Conservation (phyloP, 2,797 vertebrate species). For the Telmatherina bonti region DNA sequence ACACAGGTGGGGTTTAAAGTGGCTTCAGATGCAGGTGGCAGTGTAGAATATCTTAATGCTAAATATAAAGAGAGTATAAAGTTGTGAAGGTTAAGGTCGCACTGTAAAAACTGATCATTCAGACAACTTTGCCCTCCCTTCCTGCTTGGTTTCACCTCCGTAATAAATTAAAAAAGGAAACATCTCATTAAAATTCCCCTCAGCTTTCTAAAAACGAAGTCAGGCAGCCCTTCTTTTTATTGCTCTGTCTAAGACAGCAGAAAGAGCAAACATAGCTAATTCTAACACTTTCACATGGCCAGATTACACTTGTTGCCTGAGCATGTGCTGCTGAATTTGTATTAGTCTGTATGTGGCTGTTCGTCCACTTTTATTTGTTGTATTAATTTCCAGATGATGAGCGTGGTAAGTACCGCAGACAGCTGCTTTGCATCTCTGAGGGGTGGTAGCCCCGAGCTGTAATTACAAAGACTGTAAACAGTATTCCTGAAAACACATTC, state of each 20-base stretch:
- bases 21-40: slow-evolving; percentile 6
- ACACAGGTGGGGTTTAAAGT: slow-evolving; percentile 2
- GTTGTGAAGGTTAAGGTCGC: slow-evolving; percentile 49
- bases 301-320: slow-evolving; percentile 16
- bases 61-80: slow-evolving; percentile 12
- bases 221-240: slow-evolving; percentile 27
- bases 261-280: slow-evolving; percentile 44
- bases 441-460: slow-evolving; percentile 70
- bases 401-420: slow-evolving; percentile 53
- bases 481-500: slow-evolving; percentile 72
- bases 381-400: slow-evolving; percentile 72
- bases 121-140: slow-evolving; percentile 29
- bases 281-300: slow-evolving; percentile 19
- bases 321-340: slow-evolving; percentile 8
- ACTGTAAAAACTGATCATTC: slow-evolving; percentile 56
- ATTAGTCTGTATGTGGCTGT: neutral
- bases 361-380: slow-evolving; percentile 62
- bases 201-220: slow-evolving; percentile 53
- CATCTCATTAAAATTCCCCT: slow-evolving; percentile 76
- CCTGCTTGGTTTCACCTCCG: slow-evolving; percentile 66
- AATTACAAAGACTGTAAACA: slow-evolving; percentile 78
- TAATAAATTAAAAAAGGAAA: slow-evolving; percentile 54
- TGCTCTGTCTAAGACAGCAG: slow-evolving; percentile 30
- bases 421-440: slow-evolving; percentile 62
- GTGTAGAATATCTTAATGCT: slow-evolving; percentile 16